Conservation (phyloP, 2,888 invertebrate genomes). For the Aromia moschata region DNA sequence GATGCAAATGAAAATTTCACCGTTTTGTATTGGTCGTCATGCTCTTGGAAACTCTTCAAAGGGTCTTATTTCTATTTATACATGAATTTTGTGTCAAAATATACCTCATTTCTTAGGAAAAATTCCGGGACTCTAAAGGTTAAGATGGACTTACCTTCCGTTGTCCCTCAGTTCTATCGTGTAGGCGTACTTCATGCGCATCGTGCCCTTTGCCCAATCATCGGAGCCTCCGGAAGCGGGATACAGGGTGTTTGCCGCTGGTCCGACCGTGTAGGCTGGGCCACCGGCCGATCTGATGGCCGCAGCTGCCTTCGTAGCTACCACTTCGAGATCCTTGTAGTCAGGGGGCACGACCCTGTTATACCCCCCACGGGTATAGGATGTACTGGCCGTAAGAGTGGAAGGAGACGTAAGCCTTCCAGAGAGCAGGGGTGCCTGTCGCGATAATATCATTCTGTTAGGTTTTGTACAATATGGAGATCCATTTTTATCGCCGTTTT, state of each 20-base stretch:
- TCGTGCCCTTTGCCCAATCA: conserved; percentile 90
- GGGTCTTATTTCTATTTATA: too few species aligned
- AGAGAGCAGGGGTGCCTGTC: conserved; percentile 61
- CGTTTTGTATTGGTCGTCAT: too few species aligned
- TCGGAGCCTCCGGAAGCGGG: conserved; percentile 85
- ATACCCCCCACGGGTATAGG: conserved; percentile 88
- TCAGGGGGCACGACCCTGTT: conserved; percentile 76
- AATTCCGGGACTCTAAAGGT: too few species aligned
- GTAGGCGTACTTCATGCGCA: conserved; percentile 86
- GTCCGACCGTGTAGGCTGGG: conserved; percentile 76
- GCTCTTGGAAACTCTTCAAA: too few species aligned
- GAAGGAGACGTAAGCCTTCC: conserved; percentile 79
- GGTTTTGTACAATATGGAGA: too few species aligned
- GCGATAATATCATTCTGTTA: conserved; percentile 41
- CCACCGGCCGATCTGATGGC: conserved; percentile 71
- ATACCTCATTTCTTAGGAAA: too few species aligned
- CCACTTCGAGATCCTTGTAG: conserved; percentile 72
- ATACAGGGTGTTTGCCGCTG: conserved; percentile 80
- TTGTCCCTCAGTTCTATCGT: conserved; percentile 90
- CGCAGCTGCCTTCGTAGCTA: conserved; percentile 76
- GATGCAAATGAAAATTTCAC: too few species aligned
- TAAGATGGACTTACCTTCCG: conserved; percentile 70
- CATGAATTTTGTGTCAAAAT: too few species aligned
- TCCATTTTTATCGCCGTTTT: too few species aligned
- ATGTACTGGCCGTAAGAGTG: conserved; percentile 89